A percentile compares a stretch with the other conserved stretches of the same genome.
Evolutionary conservation across 2,797 vertebrate species (phyloP).

Genomic region (Poecile montanus): DNA sequence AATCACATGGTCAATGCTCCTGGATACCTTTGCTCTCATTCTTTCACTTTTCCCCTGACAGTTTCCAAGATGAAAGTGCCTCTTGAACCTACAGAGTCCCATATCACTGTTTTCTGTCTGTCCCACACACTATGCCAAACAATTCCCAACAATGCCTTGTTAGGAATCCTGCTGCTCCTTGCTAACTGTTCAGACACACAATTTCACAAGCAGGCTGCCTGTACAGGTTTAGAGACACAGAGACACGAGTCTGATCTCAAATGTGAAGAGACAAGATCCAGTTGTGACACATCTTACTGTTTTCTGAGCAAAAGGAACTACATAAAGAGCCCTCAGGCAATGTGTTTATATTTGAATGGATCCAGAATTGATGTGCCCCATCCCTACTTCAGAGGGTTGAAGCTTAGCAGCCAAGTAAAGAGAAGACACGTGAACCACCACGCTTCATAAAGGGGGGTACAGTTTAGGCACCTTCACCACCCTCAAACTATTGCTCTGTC

Average conservation of each 20-base stretch:
- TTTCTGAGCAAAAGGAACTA: not conserved
- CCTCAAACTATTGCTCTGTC: not conserved
- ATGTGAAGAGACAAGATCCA: not conserved
- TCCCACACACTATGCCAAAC: not conserved
- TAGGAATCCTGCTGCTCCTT: not conserved
- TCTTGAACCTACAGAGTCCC: not conserved
- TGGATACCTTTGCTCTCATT: not conserved
- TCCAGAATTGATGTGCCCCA: not conserved
- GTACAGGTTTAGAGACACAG: not conserved
- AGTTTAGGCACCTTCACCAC: not conserved
- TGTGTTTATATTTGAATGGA: not conserved
- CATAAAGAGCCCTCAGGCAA: not conserved
- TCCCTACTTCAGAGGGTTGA: not conserved
- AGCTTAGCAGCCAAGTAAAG: constrained; percentile 8
- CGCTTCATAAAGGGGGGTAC: not conserved
- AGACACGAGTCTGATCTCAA: not conserved
- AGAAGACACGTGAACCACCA: not conserved
- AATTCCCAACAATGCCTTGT: not conserved
- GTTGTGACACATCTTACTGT: not conserved
- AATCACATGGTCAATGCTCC: not conserved
- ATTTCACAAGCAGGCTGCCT: not conserved
- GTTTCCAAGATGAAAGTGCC: not conserved
- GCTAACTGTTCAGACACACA: not conserved
- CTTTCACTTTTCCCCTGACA: not conserved
- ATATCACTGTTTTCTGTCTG: not conserved